phyloP scores from a whole-genome alignment of 2,797 vertebrate genomes.

The Tamandua tetradactyla region DNA sequence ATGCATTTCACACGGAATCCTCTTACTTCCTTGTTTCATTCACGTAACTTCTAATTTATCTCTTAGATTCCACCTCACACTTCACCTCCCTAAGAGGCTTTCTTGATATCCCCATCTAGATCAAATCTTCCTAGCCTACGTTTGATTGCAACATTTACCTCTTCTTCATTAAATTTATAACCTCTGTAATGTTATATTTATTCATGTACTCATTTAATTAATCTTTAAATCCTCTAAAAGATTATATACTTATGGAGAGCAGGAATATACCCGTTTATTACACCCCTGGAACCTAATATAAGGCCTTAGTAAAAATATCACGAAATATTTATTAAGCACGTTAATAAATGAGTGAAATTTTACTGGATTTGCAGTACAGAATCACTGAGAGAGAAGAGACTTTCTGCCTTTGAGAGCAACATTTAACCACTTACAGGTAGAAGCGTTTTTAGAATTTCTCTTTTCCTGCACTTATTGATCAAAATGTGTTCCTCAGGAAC shows the following conservation, averaged over 20 bases:
- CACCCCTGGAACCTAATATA: not conserved
- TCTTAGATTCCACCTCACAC: not conserved
- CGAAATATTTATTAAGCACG: not conserved
- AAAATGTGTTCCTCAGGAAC: not conserved
- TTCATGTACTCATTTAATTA: not conserved
- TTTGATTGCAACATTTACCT: not conserved
- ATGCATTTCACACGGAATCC: not conserved
- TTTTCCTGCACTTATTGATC: not conserved
- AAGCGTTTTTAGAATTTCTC: not conserved
- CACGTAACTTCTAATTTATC: not conserved
- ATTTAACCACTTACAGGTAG: not conserved
- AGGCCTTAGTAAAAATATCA: no score
- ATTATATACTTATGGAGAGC: not conserved
- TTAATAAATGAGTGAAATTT: not conserved
- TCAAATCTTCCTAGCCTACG: not conserved
- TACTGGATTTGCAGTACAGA: slow-evolving; percentile 28
- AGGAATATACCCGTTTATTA: not conserved
- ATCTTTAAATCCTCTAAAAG: not conserved
- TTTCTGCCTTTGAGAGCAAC: not conserved
- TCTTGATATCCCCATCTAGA: not conserved
- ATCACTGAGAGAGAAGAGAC: not conserved
- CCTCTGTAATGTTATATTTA: not conserved
- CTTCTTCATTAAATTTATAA: not conserved
- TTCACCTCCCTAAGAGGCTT: not conserved
- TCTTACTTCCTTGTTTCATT: not conserved